A percentile compares a stretch with the other conserved stretches of the same genome.
These are phyloP conservation scores for Sisyra nigra DNA, from an alignment of 2,888 invertebrate genomes.

Conservation along the genomic window DNA sequence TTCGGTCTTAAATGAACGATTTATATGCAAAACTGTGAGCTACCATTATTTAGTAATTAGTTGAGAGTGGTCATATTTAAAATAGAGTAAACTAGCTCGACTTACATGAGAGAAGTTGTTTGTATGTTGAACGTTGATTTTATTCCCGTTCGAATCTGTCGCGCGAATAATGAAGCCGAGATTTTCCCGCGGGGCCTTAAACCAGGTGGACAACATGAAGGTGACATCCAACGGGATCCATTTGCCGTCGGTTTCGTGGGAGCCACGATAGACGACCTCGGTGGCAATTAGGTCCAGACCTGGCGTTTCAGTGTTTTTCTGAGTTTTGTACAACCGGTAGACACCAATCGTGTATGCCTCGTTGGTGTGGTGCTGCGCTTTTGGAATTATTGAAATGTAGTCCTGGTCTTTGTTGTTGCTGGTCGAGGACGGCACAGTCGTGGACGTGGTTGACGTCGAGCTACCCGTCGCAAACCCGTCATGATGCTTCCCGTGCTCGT, in stretches of 20 bases:
- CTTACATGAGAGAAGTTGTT: slow-evolving; percentile 28
- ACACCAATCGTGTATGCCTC: slow-evolving; percentile 19
- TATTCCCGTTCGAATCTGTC: slow-evolving; percentile 41
- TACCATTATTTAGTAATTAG: no score
- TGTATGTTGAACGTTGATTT: slow-evolving; percentile 37
- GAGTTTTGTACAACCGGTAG: slow-evolving; percentile 29
- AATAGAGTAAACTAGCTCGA: neutral
- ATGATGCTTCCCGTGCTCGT: slow-evolving; percentile 20
- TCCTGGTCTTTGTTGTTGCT: neutral
- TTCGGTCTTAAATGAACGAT: no score
- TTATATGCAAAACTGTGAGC: no score
- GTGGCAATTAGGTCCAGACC: slow-evolving; percentile 20
- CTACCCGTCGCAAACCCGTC: neutral
- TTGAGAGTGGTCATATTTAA: neutral
- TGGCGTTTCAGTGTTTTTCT: slow-evolving; percentile 21
- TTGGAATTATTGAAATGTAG: slow-evolving; percentile 1
- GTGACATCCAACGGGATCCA: slow-evolving; percentile 65
- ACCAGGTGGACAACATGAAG: slow-evolving; percentile 60
- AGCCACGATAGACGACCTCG: slow-evolving; percentile 30
- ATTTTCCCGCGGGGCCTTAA: slow-evolving; percentile 54
- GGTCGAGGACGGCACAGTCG: neutral
- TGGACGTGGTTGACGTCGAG: neutral
- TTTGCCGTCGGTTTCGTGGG: slow-evolving; percentile 36
- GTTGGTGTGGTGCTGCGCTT: neutral
- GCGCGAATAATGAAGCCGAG: slow-evolving; percentile 62